Evolutionary conservation across 1,140 invertebrate genomes (phyloP).

Genomic region (Yoshiicerus persimilis): DNA sequence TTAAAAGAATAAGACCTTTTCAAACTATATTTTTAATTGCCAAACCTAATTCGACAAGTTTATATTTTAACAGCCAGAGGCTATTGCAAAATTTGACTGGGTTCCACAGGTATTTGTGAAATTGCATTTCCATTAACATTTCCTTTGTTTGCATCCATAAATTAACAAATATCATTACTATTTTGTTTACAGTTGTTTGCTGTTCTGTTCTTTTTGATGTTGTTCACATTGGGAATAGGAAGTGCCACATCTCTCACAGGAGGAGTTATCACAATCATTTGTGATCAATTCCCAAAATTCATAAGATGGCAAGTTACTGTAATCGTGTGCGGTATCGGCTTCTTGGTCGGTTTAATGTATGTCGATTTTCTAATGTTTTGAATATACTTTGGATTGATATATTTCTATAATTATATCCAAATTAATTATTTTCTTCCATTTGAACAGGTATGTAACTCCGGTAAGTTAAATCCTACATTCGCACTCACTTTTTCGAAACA

Average conservation of each 20-base stretch:
- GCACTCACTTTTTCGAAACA: background rate
- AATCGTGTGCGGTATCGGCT: conserved; percentile 60
- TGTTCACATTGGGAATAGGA: conserved; percentile 52
- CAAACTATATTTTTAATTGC: background rate
- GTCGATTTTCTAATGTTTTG: background rate
- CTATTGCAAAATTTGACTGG: conserved; percentile 75
- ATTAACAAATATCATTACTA: background rate
- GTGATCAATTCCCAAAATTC: conserved; percentile 69
- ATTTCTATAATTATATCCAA: no score
- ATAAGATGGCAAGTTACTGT: conserved; percentile 64
- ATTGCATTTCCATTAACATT: background rate
- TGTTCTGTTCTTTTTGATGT: conserved; percentile 59
- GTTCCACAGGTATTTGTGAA: conserved; percentile 67
- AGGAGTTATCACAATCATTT: conserved; percentile 67
- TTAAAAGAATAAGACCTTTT: background rate
- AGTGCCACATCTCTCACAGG: conserved; percentile 60
- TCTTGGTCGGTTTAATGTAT: conserved; percentile 61
- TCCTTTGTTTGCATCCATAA: background rate
- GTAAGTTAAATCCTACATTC: background rate
- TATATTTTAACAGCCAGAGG: conserved; percentile 81
- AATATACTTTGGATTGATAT: no score
- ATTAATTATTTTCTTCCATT: background rate
- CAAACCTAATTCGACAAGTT: background rate
- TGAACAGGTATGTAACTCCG: background rate
- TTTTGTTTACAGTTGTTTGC: conserved; percentile 59